Conservation (phyloP, 2,888 invertebrate genomes). For the Drosophila peninsularis region DNA sequence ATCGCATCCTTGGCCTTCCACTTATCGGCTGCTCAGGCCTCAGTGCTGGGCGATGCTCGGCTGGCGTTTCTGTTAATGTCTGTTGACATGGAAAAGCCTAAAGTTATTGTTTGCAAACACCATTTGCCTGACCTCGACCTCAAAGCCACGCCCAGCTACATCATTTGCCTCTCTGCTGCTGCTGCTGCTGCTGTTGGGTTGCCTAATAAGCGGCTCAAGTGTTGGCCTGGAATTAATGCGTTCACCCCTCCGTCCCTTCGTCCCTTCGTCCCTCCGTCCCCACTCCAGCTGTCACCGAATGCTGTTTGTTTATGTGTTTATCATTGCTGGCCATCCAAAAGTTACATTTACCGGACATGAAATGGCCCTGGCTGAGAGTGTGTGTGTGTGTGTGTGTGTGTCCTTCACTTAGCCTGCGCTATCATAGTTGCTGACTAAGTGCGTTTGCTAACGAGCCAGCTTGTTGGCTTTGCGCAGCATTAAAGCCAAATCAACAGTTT, state of each 20-base stretch:
- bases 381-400: constrained; percentile 13
- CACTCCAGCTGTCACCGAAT: constrained; percentile 19
- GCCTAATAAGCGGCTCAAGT: constrained; percentile 77
- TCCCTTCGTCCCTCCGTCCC: neutral
- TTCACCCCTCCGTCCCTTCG: neutral
- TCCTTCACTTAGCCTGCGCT: constrained; percentile 40
- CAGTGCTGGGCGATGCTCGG: constrained; percentile 18
- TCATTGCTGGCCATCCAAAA: constrained; percentile 41
- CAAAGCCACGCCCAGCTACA: constrained; percentile 37
- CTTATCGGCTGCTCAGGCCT: constrained; percentile 7
- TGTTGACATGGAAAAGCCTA: constrained; percentile 75
- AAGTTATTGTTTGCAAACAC: constrained; percentile 70
- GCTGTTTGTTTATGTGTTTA: constrained; percentile 45
- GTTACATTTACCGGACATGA: constrained; percentile 59
- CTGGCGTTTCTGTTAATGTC: constrained; percentile 60
- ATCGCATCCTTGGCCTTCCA: constrained; percentile 1
- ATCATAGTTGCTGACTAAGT: constrained; percentile 31
- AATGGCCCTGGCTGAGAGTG: constrained; percentile 19
- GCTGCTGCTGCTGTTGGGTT: constrained; percentile 9
- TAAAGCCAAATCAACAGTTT: neutral
- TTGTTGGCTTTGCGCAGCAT: constrained; percentile 12
- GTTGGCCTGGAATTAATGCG: constrained; percentile 74
- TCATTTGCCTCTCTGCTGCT: constrained; percentile 57
- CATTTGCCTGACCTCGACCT: constrained; percentile 47
- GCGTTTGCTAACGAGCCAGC: constrained; percentile 41